These are phyloP conservation scores for Bellardia pandia DNA, from an alignment of 2,888 invertebrate species.

Conservation along the genomic window DNA sequence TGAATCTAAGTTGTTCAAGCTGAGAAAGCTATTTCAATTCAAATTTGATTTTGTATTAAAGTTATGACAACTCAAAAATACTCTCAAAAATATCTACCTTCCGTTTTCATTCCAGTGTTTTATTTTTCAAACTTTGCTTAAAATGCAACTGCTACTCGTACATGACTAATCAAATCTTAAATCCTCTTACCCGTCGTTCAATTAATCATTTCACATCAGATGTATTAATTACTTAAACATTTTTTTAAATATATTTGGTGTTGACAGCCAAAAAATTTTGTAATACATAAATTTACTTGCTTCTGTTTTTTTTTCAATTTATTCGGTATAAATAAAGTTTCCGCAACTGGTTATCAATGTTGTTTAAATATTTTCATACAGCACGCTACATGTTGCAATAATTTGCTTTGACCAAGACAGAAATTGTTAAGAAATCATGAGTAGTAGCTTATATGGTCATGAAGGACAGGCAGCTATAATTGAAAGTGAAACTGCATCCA, in stretches of 20 bases:
- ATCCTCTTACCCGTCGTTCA: neutral
- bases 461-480: neutral
- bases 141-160: too few relatives aligned
- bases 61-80: too few relatives aligned
- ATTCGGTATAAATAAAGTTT: neutral
- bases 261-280: neutral
- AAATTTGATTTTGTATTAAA: too few relatives aligned
- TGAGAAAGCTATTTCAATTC: too few relatives aligned
- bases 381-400: too few relatives aligned
- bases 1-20: too few relatives aligned
- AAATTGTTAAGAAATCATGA: neutral
- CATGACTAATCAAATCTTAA: neutral
- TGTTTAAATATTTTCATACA: neutral
- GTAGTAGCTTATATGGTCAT: neutral
- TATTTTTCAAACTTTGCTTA: too few relatives aligned
- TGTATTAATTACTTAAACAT: neutral
- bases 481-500: too few relatives aligned
- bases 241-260: neutral
- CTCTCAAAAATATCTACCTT: too few relatives aligned
- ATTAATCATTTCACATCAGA: neutral
- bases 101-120: too few relatives aligned
- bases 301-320: neutral
- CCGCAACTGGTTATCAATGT: neutral
- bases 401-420: neutral
- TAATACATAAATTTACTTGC: constrained; percentile 3